These are phyloP conservation scores for Darevskia nairensis DNA, from an alignment of 2,797 vertebrate species.

Conservation along the genomic window DNA sequence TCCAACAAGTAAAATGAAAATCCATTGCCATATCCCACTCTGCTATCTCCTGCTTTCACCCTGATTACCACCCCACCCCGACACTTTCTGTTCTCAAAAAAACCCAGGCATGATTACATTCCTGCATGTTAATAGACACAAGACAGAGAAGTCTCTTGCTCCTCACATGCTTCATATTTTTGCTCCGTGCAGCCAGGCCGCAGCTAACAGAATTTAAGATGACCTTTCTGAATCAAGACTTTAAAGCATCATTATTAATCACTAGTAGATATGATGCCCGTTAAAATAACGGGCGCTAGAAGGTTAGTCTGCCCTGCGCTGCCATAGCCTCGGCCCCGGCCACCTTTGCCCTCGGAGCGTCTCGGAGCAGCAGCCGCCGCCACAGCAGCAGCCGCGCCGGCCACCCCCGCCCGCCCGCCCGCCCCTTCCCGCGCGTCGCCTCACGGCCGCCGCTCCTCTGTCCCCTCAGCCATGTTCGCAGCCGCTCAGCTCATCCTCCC, in stretches of 20 bases:
- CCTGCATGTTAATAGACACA: neutral
- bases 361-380: too few species aligned
- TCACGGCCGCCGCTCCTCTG: too few species aligned
- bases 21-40: neutral
- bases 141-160: neutral
- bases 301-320: too few species aligned
- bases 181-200: slow-evolving; percentile 32
- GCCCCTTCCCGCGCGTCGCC: too few species aligned
- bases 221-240: slow-evolving; percentile 55
- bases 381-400: too few species aligned
- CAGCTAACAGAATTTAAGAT: slow-evolving; percentile 49
- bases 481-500: too few species aligned
- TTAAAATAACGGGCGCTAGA: too few species aligned
- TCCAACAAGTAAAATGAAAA: slow-evolving; percentile 8
- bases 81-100: neutral
- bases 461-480: too few species aligned
- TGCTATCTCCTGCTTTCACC: neutral
- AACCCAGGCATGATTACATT: neutral
- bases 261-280: too few species aligned
- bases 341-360: too few species aligned
- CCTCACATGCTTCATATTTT: slow-evolving; percentile 5
- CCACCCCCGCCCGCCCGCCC: too few species aligned
- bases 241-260: slow-evolving; percentile 55
- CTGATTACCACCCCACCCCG: neutral
- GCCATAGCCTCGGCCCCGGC: too few species aligned